Conservation (phyloP, 2,113 vertebrate genomes). For the Myotis yumanensis region DNA sequence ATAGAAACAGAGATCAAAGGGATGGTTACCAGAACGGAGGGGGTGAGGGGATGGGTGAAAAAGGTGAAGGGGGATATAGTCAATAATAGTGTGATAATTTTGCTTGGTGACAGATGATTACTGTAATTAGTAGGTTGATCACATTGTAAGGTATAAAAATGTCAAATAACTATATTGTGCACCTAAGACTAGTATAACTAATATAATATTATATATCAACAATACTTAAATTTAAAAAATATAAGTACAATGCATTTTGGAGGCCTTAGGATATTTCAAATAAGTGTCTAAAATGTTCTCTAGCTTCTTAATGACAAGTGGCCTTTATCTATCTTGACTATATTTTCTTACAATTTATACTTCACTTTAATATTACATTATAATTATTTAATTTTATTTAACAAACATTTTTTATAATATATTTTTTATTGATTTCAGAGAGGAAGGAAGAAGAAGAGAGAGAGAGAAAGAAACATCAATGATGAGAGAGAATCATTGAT, state of each 20-base stretch:
- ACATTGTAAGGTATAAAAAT: background rate
- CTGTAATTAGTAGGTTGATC: background rate
- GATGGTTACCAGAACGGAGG: background rate
- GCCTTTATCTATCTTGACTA: background rate
- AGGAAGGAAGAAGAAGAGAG: no score
- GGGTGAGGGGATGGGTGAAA: background rate
- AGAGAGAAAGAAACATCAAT: no score
- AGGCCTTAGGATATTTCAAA: background rate
- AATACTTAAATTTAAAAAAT: background rate
- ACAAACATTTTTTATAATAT: background rate
- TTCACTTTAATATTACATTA: background rate
- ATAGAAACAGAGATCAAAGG: background rate
- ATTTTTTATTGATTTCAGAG: no score
- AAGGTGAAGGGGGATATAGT: background rate
- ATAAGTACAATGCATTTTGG: background rate
- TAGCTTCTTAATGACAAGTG: background rate
- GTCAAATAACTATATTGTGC: background rate
- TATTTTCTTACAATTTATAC: conserved; percentile 13
- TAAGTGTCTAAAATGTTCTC: background rate
- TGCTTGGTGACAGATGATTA: background rate
- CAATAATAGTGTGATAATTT: background rate
- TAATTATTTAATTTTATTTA: background rate
- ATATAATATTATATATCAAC: background rate
- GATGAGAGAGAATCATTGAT: no score
- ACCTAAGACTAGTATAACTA: background rate